Percentiles rank a stretch among this genome's conserved stretches.
phyloP scores from a whole-genome alignment of 1,140 invertebrate species.

The Drosophila ogumai region DNA sequence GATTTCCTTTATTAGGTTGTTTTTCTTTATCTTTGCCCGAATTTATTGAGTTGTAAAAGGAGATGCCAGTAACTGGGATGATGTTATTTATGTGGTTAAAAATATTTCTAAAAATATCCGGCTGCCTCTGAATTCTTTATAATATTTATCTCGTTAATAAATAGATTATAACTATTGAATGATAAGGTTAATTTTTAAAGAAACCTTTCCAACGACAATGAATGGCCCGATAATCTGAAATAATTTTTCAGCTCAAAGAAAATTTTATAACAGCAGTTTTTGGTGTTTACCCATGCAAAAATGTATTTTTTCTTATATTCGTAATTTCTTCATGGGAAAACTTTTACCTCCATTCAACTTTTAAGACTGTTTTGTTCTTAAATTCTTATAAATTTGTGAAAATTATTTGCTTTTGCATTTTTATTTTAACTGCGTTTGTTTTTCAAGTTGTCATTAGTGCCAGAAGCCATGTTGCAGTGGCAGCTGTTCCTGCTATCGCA shows the following conservation, averaged over 20 bases:
- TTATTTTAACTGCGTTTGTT: conserved; percentile 1
- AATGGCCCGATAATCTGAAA: too few species aligned
- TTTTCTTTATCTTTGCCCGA: too few species aligned
- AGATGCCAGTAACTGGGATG: not conserved
- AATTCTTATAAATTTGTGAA: not conserved
- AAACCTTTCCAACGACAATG: too few species aligned
- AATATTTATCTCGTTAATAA: too few species aligned
- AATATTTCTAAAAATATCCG: not conserved
- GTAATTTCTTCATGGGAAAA: not conserved
- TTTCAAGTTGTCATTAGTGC: conserved; percentile 6
- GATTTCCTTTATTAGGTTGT: not conserved
- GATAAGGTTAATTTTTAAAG: too few species aligned
- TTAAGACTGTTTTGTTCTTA: not conserved
- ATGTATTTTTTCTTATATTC: not conserved
- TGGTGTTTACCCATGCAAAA: not conserved
- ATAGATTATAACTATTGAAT: too few species aligned
- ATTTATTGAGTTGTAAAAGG: not conserved
- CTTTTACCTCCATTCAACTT: not conserved
- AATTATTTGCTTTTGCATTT: not conserved
- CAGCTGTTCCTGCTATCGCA: conserved; percentile 15
- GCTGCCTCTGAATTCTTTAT: too few species aligned
- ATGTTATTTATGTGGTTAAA: not conserved
- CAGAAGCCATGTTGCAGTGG: not conserved
- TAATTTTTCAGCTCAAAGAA: not conserved
- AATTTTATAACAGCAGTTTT: not conserved